Evolutionary conservation across 2,113 vertebrate species (phyloP), one percentile per base, ranked within the genome.

Genomic region (human (Homo sapiens)): DNA sequence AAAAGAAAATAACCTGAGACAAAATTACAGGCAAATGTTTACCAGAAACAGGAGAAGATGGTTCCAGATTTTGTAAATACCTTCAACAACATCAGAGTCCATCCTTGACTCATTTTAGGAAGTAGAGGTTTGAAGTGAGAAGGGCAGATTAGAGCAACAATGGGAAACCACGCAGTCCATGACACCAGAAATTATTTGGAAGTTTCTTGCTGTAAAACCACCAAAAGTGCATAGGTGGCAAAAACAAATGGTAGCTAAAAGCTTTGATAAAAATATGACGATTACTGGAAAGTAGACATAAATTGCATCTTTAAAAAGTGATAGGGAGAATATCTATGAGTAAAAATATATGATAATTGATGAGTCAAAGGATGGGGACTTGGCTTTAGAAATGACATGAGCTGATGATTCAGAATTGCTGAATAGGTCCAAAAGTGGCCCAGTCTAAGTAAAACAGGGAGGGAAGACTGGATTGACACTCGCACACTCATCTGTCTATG

Each of bases 101-200:
- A 1, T 25, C 22, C 0, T 0, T n/a, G 27, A 72, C n/a, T 2
- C 8, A 12, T 2, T 48, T 32, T 14, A 40, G 25, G 50, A 57
- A 61, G 35, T 35, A 16, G 48, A n/a, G 27, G 6, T 50, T 12
- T 61, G 20, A 50, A 18, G 13, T 5, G 52, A 75, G 55, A 61
- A 57, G 13, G 12, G 40, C 8, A 10, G 1, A 10, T 40, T 22
- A n/a, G 64, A 10, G 5, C 13, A 14, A 3, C 1, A 40, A 1
- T 38, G 57, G 25, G 27, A 38, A 35, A 55, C 35, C 57, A 48
- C 5, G 5, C 38, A 23, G 9, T 9, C 80, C 23, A 0, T 2
- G 30, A 38, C 30, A 8, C 35, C 55, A 32, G 35, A 27, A 14
- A 55, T 27, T 25, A 2, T 3, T 57, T 27, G 72, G 64, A 55